Conservation (phyloP, 2,797 vertebrate species). For the Argyrosomus regius region DNA sequence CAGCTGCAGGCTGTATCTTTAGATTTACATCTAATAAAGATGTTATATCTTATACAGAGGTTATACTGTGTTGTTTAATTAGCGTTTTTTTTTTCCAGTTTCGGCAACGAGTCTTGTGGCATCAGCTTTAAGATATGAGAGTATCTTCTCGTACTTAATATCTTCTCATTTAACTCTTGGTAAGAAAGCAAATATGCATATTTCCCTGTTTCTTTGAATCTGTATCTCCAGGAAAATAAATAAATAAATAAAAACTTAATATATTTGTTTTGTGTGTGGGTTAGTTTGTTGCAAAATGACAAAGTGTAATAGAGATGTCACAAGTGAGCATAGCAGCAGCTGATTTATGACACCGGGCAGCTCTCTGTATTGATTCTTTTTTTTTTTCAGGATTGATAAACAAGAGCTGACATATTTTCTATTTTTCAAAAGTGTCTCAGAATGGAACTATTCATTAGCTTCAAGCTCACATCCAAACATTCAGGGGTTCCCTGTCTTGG, state of each 20-base stretch:
- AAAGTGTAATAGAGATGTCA: slow-evolving; percentile 2
- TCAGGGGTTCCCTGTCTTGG: neutral
- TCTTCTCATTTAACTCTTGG: neutral
- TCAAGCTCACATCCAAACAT: neutral
- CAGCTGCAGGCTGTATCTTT: neutral
- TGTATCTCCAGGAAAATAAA: neutral
- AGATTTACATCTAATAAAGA: no score
- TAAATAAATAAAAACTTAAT: neutral
- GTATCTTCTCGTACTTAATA: no score
- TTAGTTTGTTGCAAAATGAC: neutral
- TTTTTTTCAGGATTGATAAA: slow-evolving; percentile 5
- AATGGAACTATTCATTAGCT: neutral
- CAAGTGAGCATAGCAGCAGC: neutral
- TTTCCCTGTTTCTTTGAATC: neutral
- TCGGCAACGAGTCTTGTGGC: neutral
- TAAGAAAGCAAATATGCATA: neutral
- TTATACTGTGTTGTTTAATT: neutral
- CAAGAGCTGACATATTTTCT: slow-evolving; percentile 13
- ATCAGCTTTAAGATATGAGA: neutral
- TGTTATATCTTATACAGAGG: neutral
- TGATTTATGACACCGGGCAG: slow-evolving; percentile 7
- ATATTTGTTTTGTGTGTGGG: neutral
- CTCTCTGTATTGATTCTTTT: neutral
- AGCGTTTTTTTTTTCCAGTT: no score
- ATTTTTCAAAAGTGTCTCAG: neutral